Evolutionary conservation across 2,113 vertebrate species (phyloP).

Genomic region (Dasyprocta punctata): DNA sequence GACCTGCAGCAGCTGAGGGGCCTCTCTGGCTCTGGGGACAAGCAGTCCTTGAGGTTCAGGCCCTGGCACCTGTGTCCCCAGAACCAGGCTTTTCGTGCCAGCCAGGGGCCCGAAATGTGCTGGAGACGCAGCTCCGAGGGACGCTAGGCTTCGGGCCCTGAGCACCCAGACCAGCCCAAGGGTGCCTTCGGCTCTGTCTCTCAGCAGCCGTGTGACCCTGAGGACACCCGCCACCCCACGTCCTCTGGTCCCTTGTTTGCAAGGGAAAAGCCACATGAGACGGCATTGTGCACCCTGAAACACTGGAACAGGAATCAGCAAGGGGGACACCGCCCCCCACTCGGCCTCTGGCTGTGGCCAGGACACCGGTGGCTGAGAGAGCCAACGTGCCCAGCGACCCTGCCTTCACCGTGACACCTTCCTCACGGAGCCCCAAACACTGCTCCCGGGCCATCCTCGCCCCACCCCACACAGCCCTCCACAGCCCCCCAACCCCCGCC

Average conservation of each 20-base stretch:
- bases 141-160: rapidly evolving
- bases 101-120: neutral
- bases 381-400: neutral
- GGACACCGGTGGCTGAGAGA: neutral
- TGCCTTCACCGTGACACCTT: neutral
- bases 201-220: neutral
- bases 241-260: neutral
- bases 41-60: neutral
- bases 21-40: rapidly evolving
- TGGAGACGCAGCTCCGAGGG: rapidly evolving
- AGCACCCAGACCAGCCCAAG: rapidly evolving
- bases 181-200: neutral
- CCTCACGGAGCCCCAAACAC: neutral
- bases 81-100: rapidly evolving
- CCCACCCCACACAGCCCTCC: neutral
- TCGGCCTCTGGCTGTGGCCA: neutral
- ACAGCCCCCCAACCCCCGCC: neutral
- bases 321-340: neutral
- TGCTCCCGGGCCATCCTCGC: neutral
- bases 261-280: too few relatives aligned
- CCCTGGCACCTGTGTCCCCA: neutral
- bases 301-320: rapidly evolving
- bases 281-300: rapidly evolving
- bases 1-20: neutral
- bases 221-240: neutral